phyloP scores from a whole-genome alignment of 2,888 invertebrate genomes.

The Apamea epomidion region DNA sequence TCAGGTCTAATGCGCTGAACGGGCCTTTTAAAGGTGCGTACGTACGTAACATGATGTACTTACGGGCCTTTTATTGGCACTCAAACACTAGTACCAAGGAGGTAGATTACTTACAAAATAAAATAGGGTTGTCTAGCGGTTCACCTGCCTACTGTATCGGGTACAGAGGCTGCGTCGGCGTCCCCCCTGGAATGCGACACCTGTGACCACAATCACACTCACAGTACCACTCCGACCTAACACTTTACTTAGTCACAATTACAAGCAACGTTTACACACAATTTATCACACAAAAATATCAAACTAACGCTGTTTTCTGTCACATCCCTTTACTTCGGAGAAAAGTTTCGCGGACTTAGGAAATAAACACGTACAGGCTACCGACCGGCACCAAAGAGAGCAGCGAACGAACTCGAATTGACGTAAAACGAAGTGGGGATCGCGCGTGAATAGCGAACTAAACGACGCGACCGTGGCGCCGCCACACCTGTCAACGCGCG shows the following conservation, averaged over 20 bases:
- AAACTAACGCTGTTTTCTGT: slow-evolving; percentile 60
- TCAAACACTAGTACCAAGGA: not conserved
- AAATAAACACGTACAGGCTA: slow-evolving; percentile 57
- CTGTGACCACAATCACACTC: slow-evolving; percentile 85
- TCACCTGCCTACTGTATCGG: slow-evolving; percentile 82
- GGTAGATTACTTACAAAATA: slow-evolving; percentile 71
- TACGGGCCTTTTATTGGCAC: not conserved
- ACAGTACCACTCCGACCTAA: slow-evolving; percentile 76
- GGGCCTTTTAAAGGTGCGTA: not conserved
- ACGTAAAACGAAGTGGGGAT: slow-evolving; percentile 70
- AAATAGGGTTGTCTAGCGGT: slow-evolving; percentile 77
- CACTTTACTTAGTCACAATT: slow-evolving; percentile 67
- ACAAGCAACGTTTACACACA: slow-evolving; percentile 65
- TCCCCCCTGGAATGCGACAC: slow-evolving; percentile 87
- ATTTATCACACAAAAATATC: slow-evolving; percentile 52
- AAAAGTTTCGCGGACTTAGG: slow-evolving; percentile 84
- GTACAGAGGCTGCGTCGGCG: slow-evolving; percentile 85
- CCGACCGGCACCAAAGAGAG: slow-evolving; percentile 71
- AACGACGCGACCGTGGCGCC: slow-evolving; percentile 73
- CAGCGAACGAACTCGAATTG: slow-evolving; percentile 83
- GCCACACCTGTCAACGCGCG: slow-evolving; percentile 79
- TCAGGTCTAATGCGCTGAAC: not conserved
- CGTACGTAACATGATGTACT: not conserved
- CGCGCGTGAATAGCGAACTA: slow-evolving; percentile 64
- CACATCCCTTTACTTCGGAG: slow-evolving; percentile 73